Evolutionary conservation across 2,888 invertebrate genomes (phyloP).

Genomic region (Drosophila peninsularis): DNA sequence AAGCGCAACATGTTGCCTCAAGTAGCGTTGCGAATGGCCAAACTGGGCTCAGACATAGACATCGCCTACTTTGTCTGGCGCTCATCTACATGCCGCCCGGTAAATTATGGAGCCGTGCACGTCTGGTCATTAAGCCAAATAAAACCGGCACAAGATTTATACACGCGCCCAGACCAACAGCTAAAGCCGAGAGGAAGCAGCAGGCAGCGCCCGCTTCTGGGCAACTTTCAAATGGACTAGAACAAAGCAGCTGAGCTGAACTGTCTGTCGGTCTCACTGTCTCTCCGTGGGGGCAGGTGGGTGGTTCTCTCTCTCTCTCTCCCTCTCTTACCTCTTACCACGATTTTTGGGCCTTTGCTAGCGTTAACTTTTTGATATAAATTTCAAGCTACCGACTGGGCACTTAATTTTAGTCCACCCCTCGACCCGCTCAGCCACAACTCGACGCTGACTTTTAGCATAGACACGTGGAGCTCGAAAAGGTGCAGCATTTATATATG

Average conservation of each 20-base stretch:
- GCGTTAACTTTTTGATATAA: slow-evolving; percentile 73
- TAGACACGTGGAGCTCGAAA: slow-evolving; percentile 48
- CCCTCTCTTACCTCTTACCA: not conserved
- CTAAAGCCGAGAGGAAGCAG: slow-evolving; percentile 18
- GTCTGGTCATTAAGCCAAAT: slow-evolving; percentile 84
- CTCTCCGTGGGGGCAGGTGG: not conserved
- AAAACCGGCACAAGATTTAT: slow-evolving; percentile 83
- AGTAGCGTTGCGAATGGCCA: slow-evolving; percentile 47
- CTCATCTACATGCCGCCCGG: slow-evolving; percentile 74
- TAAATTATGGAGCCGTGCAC: slow-evolving; percentile 83
- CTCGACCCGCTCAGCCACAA: slow-evolving; percentile 2
- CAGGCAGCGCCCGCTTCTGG: slow-evolving; percentile 41
- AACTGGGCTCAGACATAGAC: slow-evolving; percentile 46
- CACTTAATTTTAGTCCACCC: slow-evolving; percentile 63
- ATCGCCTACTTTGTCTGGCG: slow-evolving; percentile 72
- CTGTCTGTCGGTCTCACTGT: not conserved
- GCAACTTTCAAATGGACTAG: slow-evolving; percentile 70
- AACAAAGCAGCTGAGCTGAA: slow-evolving; percentile 43
- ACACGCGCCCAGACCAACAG: slow-evolving; percentile 58
- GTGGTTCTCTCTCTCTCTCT: not conserved
- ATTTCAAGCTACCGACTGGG: slow-evolving; percentile 58
- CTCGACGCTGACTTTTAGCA: slow-evolving; percentile 27
- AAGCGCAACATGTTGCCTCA: slow-evolving; percentile 78
- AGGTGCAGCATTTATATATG: slow-evolving; percentile 55
- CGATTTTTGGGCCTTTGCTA: slow-evolving; percentile 45